Evolutionary conservation across 2,113 vertebrate genomes (phyloP).

Genomic region (Aspidoscelis tigris): DNA sequence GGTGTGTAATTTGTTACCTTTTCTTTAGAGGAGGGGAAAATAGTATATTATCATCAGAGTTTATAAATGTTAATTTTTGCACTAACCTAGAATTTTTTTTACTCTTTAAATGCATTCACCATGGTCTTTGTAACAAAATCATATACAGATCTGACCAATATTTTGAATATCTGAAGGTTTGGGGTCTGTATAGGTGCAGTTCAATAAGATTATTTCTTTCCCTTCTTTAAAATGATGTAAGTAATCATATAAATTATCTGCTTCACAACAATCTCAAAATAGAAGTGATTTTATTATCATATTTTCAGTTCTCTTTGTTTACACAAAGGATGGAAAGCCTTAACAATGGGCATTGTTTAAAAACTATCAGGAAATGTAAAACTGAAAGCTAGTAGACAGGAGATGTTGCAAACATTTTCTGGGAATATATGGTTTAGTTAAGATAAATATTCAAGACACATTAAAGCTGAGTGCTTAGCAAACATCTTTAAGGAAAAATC

Average conservation of each 20-base stretch:
- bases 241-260: no score
- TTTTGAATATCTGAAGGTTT: neutral
- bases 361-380: slow-evolving; percentile 40
- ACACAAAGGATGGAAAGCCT: slow-evolving; percentile 9
- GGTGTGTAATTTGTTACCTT: no score
- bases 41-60: no score
- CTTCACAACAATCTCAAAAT: no score
- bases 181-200: neutral
- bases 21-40: no score
- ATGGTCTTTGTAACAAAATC: neutral
- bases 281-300: neutral
- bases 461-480: neutral
- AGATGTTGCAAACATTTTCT: neutral
- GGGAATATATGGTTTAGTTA: neutral
- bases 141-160: neutral
- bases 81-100: no score
- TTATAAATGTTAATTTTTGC: no score
- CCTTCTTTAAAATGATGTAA: no score
- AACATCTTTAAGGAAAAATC: neutral
- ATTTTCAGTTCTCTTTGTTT: neutral
- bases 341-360: slow-evolving; percentile 23
- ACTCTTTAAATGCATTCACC: no score
- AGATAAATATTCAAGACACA: neutral
- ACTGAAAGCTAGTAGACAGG: neutral
- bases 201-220: no score